phyloP scores from a whole-genome alignment of 2,888 invertebrate species.

The Deilephila elpenor region DNA sequence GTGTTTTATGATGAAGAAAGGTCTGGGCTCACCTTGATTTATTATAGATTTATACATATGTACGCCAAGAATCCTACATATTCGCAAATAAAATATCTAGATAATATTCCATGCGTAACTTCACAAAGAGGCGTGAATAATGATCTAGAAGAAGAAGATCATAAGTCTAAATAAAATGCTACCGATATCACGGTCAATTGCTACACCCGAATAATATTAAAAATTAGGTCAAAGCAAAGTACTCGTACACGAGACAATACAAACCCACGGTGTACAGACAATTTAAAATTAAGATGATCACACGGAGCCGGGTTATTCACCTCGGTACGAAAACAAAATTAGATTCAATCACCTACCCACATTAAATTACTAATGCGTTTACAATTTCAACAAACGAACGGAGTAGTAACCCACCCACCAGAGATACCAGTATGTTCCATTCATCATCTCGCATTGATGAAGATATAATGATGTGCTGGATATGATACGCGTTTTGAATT shows the following conservation, averaged over 20 bases:
- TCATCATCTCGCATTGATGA: constrained; percentile 38
- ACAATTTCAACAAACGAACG: constrained; percentile 61
- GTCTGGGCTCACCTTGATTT: too few relatives aligned
- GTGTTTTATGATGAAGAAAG: too few relatives aligned
- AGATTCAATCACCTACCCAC: constrained; percentile 77
- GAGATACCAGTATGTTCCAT: constrained; percentile 37
- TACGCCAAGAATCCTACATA: too few relatives aligned
- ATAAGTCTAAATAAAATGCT: not conserved
- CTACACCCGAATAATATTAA: constrained; percentile 33
- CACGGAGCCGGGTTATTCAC: constrained; percentile 64
- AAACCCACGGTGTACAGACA: constrained; percentile 41
- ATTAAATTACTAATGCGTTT: constrained; percentile 72
- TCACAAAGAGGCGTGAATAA: not conserved
- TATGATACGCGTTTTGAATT: constrained; percentile 14
- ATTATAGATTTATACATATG: too few relatives aligned
- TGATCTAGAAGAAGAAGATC: not conserved
- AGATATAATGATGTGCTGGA: constrained; percentile 32
- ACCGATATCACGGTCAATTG: constrained; percentile 2
- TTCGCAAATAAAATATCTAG: too few relatives aligned
- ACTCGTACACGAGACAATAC: constrained; percentile 38
- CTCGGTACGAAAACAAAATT: constrained; percentile 75
- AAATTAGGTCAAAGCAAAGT: constrained; percentile 17
- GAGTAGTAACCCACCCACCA: constrained; percentile 38
- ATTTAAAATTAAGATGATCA: constrained; percentile 43
- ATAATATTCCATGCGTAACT: not conserved